phyloP scores from a whole-genome alignment of 2,797 vertebrate genomes.

The Enteromius viviparus region DNA sequence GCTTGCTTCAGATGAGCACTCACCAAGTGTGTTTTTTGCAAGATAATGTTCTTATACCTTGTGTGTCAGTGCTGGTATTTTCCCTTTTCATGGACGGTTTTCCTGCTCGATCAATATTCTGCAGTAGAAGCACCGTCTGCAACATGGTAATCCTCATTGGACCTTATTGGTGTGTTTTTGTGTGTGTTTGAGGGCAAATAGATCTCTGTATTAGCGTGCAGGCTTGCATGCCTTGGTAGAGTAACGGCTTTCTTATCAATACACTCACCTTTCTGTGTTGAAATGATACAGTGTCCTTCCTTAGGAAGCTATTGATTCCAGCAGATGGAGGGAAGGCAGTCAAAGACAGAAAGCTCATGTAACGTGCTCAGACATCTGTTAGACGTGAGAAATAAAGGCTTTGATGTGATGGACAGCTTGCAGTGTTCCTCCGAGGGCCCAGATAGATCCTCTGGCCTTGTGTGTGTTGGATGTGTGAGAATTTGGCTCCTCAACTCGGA shows the following conservation, averaged over 20 bases:
- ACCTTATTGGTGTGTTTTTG: conserved; percentile 53
- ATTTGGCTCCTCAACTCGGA: not conserved
- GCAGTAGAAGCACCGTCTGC: conserved; percentile 71
- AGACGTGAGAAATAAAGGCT: conserved; percentile 26
- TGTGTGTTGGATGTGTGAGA: conserved; percentile 18
- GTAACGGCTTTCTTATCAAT: conserved; percentile 69
- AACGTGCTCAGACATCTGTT: conserved; percentile 49
- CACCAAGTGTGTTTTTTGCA: conserved; percentile 38
- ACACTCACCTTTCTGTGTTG: conserved; percentile 64
- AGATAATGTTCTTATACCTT: conserved; percentile 19
- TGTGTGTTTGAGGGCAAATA: conserved; percentile 43
- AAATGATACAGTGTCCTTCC: conserved; percentile 66
- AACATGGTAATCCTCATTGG: conserved; percentile 67
- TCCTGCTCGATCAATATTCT: conserved; percentile 75
- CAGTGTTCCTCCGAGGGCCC: conserved; percentile 22
- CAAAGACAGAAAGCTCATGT: conserved; percentile 38
- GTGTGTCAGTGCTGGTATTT: conserved; percentile 51
- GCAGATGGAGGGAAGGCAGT: conserved; percentile 49
- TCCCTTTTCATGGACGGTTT: conserved; percentile 67
- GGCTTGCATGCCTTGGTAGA: conserved; percentile 48
- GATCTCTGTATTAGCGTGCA: conserved; percentile 26
- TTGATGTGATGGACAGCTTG: conserved; percentile 43
- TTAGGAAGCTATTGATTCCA: conserved; percentile 67
- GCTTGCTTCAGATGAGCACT: not conserved
- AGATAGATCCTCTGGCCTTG: conserved; percentile 21